Percentiles rank a stretch among this genome's conserved stretches.
These are phyloP conservation scores for Oryzias celebensis DNA, from an alignment of 2,113 vertebrate species.

Conservation along the genomic window DNA sequence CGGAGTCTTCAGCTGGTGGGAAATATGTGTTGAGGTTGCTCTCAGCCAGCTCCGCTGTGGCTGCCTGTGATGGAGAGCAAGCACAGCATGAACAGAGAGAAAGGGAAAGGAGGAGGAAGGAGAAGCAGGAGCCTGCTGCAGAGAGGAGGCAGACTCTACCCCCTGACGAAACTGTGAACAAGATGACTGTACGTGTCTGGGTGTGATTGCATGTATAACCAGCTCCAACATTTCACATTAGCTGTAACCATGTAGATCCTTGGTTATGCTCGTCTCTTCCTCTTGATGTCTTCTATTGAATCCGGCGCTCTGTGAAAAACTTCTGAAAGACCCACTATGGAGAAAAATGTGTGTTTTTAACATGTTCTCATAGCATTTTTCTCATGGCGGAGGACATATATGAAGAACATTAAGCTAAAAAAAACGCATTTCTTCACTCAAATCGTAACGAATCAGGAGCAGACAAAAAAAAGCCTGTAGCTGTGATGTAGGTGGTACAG, in stretches of 20 bases:
- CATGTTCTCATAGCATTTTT: no score
- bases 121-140: conserved; percentile 60
- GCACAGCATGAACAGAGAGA: conserved; percentile 53
- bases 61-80: conserved; percentile 37
- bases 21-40: conserved; percentile 50
- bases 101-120: conserved; percentile 40
- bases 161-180: conserved; percentile 43
- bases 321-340: no score
- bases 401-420: no score
- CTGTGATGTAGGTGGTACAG: no score
- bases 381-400: no score
- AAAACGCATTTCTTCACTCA: no score
- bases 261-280: conserved; percentile 2
- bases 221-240: conserved; percentile 18
- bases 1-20: conserved; percentile 46
- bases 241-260: conserved; percentile 28
- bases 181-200: conserved; percentile 43
- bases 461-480: no score
- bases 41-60: conserved; percentile 52
- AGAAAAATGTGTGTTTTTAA: no score
- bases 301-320: background rate
- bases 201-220: conserved; percentile 19
- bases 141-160: conserved; percentile 53
- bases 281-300: conserved; percentile 13
- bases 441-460: no score